Conservation (phyloP, 2,113 vertebrate genomes). For the Oreochromis spilurus region DNA sequence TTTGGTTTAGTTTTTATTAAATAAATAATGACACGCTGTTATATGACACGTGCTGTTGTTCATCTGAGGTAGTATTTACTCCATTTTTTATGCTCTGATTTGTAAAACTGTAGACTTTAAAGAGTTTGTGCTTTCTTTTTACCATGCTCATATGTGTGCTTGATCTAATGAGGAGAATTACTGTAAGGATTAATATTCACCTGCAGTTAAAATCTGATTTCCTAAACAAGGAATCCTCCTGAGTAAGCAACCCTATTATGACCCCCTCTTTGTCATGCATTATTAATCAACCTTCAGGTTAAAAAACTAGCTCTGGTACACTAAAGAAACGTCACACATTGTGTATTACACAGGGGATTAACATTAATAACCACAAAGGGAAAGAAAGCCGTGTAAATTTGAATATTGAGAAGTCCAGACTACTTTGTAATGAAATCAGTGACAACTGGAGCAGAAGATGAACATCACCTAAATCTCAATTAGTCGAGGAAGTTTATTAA, state of each 20-base stretch:
- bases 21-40: background rate
- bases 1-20: background rate
- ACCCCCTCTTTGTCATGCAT: slow-evolving; percentile 48
- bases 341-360: slow-evolving; percentile 20
- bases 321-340: background rate
- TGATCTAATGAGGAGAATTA: background rate
- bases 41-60: background rate
- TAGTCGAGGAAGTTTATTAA: background rate
- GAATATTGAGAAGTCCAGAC: background rate
- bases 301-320: slow-evolving; percentile 13
- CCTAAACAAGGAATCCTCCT: slow-evolving; percentile 23
- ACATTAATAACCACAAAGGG: background rate
- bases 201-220: slow-evolving; percentile 16
- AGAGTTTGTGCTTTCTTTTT: background rate
- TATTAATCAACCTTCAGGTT: slow-evolving; percentile 49
- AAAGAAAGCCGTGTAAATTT: background rate
- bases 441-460: background rate
- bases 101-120: background rate
- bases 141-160: background rate
- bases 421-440: background rate
- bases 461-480: background rate
- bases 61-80: background rate
- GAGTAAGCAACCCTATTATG: slow-evolving; percentile 31
- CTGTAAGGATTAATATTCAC: background rate
- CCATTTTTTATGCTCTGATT: background rate